Evolutionary conservation across 2,888 invertebrate species (phyloP).

Genomic region (Byasa hedistus): DNA sequence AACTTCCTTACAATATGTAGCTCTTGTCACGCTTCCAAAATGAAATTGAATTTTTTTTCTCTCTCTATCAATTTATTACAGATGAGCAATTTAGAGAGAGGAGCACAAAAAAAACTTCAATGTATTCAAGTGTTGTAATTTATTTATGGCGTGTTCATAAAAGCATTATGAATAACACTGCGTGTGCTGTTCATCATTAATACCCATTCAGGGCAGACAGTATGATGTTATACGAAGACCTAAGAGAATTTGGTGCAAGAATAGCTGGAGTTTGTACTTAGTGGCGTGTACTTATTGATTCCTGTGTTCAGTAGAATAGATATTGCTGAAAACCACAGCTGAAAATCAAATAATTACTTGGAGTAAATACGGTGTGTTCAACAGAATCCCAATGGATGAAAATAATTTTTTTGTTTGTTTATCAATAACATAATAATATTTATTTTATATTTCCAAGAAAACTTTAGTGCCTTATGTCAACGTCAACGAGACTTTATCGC

Average conservation of each 20-base stretch:
- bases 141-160: slow-evolving; percentile 5
- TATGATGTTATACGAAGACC: background rate
- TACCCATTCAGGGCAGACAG: too few relatives aligned
- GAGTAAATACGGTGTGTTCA: background rate
- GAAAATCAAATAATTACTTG: background rate
- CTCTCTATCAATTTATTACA: slow-evolving; percentile 17
- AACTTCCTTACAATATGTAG: slow-evolving; percentile 42
- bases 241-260: background rate
- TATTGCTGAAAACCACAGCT: too few relatives aligned
- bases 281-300: background rate
- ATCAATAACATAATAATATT: background rate
- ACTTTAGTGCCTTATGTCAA: background rate
- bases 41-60: slow-evolving; percentile 33
- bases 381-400: background rate
- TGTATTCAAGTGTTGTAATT: slow-evolving; percentile 22
- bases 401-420: background rate
- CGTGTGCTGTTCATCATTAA: background rate
- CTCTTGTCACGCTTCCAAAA: slow-evolving; percentile 51
- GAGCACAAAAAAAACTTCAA: slow-evolving; percentile 21
- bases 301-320: background rate
- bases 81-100: slow-evolving; percentile 28
- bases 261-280: background rate
- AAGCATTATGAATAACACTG: background rate
- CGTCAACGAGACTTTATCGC: background rate
- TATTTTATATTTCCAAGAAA: background rate